These are phyloP conservation scores for Panzeria rudis DNA, from an alignment of 2,888 invertebrate genomes.

Conservation along the genomic window DNA sequence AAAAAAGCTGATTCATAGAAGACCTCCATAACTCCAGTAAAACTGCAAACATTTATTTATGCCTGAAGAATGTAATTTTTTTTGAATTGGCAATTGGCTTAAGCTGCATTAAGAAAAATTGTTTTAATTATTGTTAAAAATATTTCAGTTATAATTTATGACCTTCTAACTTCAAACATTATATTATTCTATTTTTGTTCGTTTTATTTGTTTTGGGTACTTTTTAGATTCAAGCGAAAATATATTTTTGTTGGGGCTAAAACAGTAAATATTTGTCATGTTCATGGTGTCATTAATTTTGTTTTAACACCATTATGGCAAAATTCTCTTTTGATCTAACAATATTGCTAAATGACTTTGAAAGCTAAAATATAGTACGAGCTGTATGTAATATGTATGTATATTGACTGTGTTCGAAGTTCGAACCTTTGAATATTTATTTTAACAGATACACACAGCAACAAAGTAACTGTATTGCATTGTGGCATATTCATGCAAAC, in stretches of 20 bases:
- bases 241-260: constrained; percentile 59
- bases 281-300: constrained; percentile 71
- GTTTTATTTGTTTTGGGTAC: not conserved
- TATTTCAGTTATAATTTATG: constrained; percentile 62
- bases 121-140: constrained; percentile 31
- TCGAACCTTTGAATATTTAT: constrained; percentile 35
- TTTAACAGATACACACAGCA: constrained; percentile 10
- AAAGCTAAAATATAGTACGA: constrained; percentile 5
- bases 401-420: constrained; percentile 35
- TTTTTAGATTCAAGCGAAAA: constrained; percentile 20
- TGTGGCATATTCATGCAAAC: not conserved
- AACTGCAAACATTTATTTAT: too few species aligned
- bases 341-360: constrained; percentile 41
- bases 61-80: too few species aligned
- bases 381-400: not conserved
- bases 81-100: not conserved
- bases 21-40: too few species aligned
- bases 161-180: constrained; percentile 6
- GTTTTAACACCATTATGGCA: constrained; percentile 64
- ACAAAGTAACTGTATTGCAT: constrained; percentile 41
- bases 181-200: not conserved
- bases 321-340: constrained; percentile 26
- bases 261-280: constrained; percentile 71
- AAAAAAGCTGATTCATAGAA: too few species aligned
- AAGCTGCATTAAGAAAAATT: not conserved